Evolutionary conservation across 1,140 invertebrate species (phyloP), one percentile per base, ranked within the genome.

Genomic region (Drosophila nasuta): DNA sequence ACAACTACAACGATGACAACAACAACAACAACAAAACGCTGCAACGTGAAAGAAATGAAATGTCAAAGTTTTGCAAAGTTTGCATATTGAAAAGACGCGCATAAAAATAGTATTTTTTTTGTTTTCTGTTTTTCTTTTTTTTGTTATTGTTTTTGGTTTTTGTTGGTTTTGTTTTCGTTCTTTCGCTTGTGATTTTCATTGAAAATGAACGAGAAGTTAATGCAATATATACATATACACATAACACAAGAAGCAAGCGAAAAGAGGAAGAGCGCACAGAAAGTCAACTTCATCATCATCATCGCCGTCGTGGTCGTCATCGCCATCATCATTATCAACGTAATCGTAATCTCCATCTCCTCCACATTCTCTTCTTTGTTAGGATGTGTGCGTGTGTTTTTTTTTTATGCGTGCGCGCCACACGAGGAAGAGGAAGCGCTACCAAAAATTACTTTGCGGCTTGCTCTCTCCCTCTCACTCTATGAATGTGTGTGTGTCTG

Each of bases 61-160:
- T 85, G 70, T 67, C 69, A 74, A 80, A 74, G 57, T 82, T 82
- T 72, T 80, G 81, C 81, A 80, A 66, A 76, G 67, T 46, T 65
- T 76, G 79, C 76, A 79, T 70, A 59, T 79, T 78, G 28, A 57
- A 43, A 66, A 71, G 51, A 71, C 51, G 60, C 68, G 64, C 63
- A 59, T 73, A 46, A 66, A 74, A 70, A 45, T 68, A 49, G 54
- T 56, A 10, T 43, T 57, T 15, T 63, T 49, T 38, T 63, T 56
- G 15, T 41, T 41, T 49, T 13, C 51, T 41, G 25, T 13, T 41
- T 62, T 25, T 62, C 15, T 43, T 67, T 7, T 43, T 30, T 13
- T 45, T 41, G 15, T 20, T 62, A 43, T 63, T 56, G 28, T 30
- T 41, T 49, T 13, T 58, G 30, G 25, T 10, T 41, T 62, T 25